These are phyloP conservation scores for Charaxes varanes DNA, from an alignment of 1,140 invertebrate genomes.

Conservation along the genomic window DNA sequence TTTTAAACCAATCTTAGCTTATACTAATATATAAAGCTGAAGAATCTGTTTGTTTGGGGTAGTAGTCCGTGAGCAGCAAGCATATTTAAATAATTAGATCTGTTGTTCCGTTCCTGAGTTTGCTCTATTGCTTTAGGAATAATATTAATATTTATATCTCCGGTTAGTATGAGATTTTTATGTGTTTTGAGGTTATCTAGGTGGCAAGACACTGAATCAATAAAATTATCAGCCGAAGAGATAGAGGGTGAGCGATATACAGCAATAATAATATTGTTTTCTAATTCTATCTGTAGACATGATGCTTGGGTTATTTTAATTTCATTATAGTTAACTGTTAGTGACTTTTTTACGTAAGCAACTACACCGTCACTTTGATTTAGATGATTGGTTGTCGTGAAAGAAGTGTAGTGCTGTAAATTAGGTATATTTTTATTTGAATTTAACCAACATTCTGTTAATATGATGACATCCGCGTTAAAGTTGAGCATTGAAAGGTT, in stretches of 20 bases:
- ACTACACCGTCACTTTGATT: constrained; percentile 12
- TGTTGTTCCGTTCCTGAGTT: too few species aligned
- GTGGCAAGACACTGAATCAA: too few species aligned
- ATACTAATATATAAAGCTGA: too few species aligned
- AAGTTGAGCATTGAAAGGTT: neutral
- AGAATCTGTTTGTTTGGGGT: too few species aligned
- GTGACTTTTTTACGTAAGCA: constrained; percentile 1
- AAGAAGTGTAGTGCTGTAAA: neutral
- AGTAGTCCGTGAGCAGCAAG: too few species aligned
- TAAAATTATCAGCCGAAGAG: constrained; percentile 1
- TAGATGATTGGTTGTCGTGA: neutral
- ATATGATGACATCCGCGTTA: neutral
- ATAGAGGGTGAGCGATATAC: constrained; percentile 7
- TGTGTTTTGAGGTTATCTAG: too few species aligned
- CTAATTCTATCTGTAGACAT: neutral
- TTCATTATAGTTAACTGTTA: neutral
- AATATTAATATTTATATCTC: too few species aligned
- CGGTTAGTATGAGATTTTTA: too few species aligned
- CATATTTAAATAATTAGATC: too few species aligned
- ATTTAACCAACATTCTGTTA: constrained; percentile 7
- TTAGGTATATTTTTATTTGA: neutral
- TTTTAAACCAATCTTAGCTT: too few species aligned
- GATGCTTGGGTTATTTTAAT: constrained; percentile 5
- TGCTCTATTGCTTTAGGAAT: too few species aligned
- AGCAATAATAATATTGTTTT: constrained; percentile 1